Base-by-base conservation (phyloP, 2,113 vertebrate species). In the Rousettus leschenaultii region DNA sequence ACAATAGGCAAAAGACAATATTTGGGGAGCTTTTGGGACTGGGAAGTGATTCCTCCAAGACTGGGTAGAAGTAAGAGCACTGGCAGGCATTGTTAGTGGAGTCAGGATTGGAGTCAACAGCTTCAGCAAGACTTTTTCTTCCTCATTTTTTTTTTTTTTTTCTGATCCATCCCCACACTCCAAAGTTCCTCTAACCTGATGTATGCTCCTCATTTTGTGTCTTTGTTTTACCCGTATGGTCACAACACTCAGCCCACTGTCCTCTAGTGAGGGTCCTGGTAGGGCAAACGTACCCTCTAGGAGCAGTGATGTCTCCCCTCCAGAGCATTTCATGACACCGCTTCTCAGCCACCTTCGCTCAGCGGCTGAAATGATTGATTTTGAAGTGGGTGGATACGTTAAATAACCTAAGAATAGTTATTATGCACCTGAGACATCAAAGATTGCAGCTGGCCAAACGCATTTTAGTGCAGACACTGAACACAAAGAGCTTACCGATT, bases 401-500 rank as follows among this genome's bases (percentile, higher is more conserved):
- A 82, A 73, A 63, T 48, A n/a, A 84, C 51, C 40, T 70, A 57
- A 79, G 80, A 90, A 65, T 33, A 55, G 38, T 80, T 30, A 59
- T 51, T n/a, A 40, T 15, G 15, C 40, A 57, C 30, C 19, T 15
- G 33, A 10, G 11, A 6, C 18, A 22, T 59, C 53, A 94, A 70
- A 70, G 30, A 26, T 7, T 75, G 40, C 74, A 45, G 22, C 10
- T 40, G 3, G 22, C 26, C 5, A 1, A 35, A 82, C 24, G 9
- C 9, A 18, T 89, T 93, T 93, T 22, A 78, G 10, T 19, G 28
- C 5, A 59, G 57, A 65, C 28, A 26, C 30, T 13, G 65, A 71
- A 51, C 13, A 26, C 43, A 57, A 90, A 83, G 86, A 14, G 35
- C 48, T 77, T 73, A 53, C 21, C 95, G 51, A 74, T 95, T 91